Conservation (phyloP, 2,113 vertebrate species). For the Rhea americana region DNA sequence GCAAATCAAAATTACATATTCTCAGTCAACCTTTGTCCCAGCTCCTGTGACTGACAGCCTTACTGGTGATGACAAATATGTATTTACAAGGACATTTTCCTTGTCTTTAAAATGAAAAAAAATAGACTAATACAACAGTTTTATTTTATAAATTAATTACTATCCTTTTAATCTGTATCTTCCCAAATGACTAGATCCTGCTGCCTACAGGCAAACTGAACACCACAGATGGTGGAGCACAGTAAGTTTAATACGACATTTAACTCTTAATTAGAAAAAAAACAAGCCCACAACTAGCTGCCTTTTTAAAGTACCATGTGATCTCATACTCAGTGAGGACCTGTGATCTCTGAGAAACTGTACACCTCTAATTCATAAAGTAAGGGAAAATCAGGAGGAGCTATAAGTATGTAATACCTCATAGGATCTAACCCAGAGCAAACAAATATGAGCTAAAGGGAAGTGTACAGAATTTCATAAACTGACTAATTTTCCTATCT, state of each 20-base stretch:
- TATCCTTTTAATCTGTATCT: background rate
- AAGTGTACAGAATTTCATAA: background rate
- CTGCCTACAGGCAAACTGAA: background rate
- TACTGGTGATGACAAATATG: background rate
- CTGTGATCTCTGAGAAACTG: background rate
- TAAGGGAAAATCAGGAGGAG: background rate
- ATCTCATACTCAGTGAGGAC: background rate
- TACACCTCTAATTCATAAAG: background rate
- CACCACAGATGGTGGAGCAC: background rate
- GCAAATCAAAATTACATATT: background rate
- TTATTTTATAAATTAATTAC: background rate
- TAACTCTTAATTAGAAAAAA: background rate
- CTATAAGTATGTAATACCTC: background rate
- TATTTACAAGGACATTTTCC: background rate
- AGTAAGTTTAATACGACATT: background rate
- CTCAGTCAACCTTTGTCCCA: conserved; percentile 15
- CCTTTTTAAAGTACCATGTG: background rate
- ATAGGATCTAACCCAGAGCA: background rate
- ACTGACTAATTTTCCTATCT: background rate
- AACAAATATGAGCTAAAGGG: background rate
- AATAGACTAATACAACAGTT: background rate
- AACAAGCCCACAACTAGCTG: background rate
- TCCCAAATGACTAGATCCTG: background rate
- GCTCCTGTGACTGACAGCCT: background rate
- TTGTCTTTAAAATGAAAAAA: background rate